Base-by-base conservation (phyloP, 92 coral and sea anemone genomes). In the Epizoanthus stellaris region DNA sequence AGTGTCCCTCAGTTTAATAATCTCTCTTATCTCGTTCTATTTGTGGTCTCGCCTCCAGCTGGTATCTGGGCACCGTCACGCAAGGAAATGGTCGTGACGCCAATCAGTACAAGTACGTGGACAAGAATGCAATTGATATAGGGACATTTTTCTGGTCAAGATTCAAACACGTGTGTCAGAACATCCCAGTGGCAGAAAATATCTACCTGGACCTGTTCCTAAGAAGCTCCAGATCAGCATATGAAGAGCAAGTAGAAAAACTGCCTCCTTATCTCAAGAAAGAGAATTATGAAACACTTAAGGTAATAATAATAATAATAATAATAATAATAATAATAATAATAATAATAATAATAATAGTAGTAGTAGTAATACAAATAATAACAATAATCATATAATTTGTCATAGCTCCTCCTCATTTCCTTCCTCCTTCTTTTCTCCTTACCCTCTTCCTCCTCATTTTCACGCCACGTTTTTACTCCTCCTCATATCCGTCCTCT, bases 71-170 rank as follows among this genome's bases (percentile, higher is more conserved):
- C 17, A 63, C 13, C 19, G 52, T 43, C 12, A 5, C 49, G 56
- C 15, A 3, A 12, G 70, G 70, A 6, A 63, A 30, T 43, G 83
- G 83, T n/a, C 71, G 83, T 40, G 72, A 79, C 60, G 3, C n/a
- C 59, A 63, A n/a, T 40, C 83, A 63, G 23, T 79, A 79, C 45
- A 79, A 79, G 71, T 79, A 79, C 16, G 83, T 79, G 19, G 71
- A 63, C 52, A 63, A 63, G 49, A 62, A 52, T 63, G 59, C 60
- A 2, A 59, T 62, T 10, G 61, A 79, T 42, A 40, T 45, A 0
- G 83, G 72, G 19, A 56, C 40, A 7, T 8, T 62, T 42, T 0
- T 79, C 58, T 79, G 83, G 83, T 62, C 83, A 8, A 61, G 83
- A 47, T 79, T 79, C 43, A 42, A 40, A 58, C 83, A 47, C 12